These are phyloP conservation scores for Cyanoderma ruficeps DNA, from an alignment of 2,113 vertebrate species.

Conservation along the genomic window DNA sequence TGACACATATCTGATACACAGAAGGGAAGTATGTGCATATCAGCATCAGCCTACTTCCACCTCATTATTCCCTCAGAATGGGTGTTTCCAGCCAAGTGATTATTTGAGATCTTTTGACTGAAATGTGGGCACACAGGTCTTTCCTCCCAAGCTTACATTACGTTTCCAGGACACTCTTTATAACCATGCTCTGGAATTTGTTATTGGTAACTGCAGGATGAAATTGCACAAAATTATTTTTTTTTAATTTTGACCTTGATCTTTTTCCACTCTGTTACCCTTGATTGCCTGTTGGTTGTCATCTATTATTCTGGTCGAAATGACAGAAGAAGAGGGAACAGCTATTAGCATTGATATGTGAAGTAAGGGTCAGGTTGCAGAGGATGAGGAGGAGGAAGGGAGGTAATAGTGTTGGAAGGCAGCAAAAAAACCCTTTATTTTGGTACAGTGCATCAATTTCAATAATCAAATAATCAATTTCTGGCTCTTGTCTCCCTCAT, in stretches of 20 bases:
- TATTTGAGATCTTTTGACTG: neutral
- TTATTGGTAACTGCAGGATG: neutral
- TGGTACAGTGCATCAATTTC: neutral
- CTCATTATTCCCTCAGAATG: neutral
- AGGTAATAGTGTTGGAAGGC: neutral
- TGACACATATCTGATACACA: neutral
- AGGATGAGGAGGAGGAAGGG: neutral
- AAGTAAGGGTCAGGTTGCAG: neutral
- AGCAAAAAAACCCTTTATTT: neutral
- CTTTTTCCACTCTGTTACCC: neutral
- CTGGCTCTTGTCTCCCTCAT: neutral
- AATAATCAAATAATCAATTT: neutral
- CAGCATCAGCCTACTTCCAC: neutral
- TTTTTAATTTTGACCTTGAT: neutral
- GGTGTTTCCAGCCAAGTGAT: neutral
- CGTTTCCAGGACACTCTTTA: neutral
- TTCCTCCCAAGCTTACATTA: neutral
- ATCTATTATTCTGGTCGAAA: neutral
- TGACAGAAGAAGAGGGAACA: neutral
- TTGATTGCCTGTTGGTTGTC: neutral
- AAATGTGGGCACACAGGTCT: neutral
- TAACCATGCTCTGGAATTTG: neutral
- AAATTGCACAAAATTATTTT: neutral
- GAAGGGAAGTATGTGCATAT: neutral
- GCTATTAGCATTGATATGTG: neutral